Percentiles rank a stretch among this genome's conserved stretches.
phyloP scores from a whole-genome alignment of 2,797 vertebrate genomes.

The Varecia variegata region DNA sequence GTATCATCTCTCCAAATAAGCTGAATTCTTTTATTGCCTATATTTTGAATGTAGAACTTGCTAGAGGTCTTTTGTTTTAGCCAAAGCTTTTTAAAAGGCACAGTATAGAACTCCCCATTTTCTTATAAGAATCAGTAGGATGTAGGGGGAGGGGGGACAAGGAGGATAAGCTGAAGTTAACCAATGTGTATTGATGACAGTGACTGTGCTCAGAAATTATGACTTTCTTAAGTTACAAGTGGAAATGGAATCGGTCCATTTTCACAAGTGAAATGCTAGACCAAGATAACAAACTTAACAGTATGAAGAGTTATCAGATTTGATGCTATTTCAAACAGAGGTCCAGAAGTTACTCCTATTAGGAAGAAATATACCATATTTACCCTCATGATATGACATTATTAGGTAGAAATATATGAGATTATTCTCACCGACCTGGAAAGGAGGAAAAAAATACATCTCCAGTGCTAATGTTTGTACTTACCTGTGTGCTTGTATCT shows the following conservation, averaged over 20 bases:
- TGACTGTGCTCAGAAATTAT: not conserved
- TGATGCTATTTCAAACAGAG: slow-evolving; percentile 3
- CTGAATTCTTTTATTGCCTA: not conserved
- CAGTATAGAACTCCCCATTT: not conserved
- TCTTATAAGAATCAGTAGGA: not conserved
- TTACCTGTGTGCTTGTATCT: not conserved
- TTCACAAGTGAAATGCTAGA: not conserved
- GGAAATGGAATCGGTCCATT: not conserved
- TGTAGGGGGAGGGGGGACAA: not conserved
- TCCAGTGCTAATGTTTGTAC: not conserved
- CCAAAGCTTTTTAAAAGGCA: not conserved
- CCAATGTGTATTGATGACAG: not conserved
- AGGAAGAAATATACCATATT: not conserved
- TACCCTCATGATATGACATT: not conserved
- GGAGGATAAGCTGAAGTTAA: not conserved
- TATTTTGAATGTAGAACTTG: not conserved
- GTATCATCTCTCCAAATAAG: not conserved
- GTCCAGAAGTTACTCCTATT: not conserved
- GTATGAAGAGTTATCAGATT: not conserved
- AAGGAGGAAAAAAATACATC: not conserved
- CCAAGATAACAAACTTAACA: not conserved
- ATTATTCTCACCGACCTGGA: not conserved
- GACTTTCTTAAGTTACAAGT: not conserved
- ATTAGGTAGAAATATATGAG: not conserved
- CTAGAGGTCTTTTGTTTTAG: not conserved